Base-by-base conservation (phyloP, 2,797 vertebrate genomes). In the Leuciscus waleckii region DNA sequence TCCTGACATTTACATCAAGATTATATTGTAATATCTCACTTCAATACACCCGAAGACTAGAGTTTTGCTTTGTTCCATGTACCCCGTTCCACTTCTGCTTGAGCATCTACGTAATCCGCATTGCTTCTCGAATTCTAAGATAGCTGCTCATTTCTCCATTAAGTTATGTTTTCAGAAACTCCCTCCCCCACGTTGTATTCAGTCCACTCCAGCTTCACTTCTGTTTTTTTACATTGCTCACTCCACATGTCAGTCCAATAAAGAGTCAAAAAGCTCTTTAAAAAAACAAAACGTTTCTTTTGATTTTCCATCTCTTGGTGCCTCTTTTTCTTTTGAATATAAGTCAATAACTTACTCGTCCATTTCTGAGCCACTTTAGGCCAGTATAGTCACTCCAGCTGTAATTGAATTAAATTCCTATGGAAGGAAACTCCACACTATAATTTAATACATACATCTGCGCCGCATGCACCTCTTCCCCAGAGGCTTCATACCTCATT, bases 401-500 rank as follows among this genome's bases (percentile, higher is more conserved):
- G 35, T 69, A 69, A 80, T 2, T 19, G 56, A 79, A 39, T 79
- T 63, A 19, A 63, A 79, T 63, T 29, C 76, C 54, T 49, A 85
- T 69, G n/a, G 82, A 85, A 54, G 41, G 39, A 77, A 79, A 32
- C 39, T 32, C 16, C 65, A 70, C 19, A 68, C 46, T 77, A 58
- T 61, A 65, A 82, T 84, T 79, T n/a, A 68, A 69, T 29, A 46
- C 71, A 67, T 41, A 84, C 73, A 78, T 54, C 41, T 76, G 79
- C 16, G 17, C 80, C 16, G 11, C 21, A 77, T 89, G 83, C 90
- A 93, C 82, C 54, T 79, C 26, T 79, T 85, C 75, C 54, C 58
- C 35, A 51, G 92, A 89, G 85, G 87, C 91, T 88, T 90, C 69
- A 85, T 91, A 90, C 90, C 88, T 83, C 91, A 91, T 92, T 92